A percentile compares a stretch with the other conserved stretches of the same genome.
Evolutionary conservation across 2,113 vertebrate genomes (phyloP).

Genomic region (Catharus bicknelli): DNA sequence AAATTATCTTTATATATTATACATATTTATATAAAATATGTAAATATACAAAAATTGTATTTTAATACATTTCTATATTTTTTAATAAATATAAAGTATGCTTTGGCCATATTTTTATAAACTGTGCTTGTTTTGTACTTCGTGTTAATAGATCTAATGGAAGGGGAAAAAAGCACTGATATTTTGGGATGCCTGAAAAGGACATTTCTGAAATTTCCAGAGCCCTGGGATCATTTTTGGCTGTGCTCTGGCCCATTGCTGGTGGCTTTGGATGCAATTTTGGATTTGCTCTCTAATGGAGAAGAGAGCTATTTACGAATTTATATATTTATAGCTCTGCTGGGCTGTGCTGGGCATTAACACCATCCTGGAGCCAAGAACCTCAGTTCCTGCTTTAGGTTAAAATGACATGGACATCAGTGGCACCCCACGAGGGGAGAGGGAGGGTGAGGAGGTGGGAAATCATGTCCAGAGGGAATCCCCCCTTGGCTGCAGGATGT

Average conservation of each 20-base stretch:
- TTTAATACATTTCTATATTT: too few species aligned
- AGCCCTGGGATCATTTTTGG: not conserved
- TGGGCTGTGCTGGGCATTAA: not conserved
- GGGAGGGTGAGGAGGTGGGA: not conserved
- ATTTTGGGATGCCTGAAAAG: not conserved
- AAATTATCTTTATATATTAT: too few species aligned
- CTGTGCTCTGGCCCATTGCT: fast-evolving
- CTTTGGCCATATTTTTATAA: not conserved
- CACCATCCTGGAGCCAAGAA: not conserved
- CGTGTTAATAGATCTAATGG: not conserved
- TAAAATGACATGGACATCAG: not conserved
- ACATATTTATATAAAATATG: too few species aligned
- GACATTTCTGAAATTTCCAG: fast-evolving
- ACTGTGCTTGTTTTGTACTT: not conserved
- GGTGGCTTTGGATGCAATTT: not conserved
- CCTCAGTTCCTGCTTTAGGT: not conserved
- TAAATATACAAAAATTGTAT: too few species aligned
- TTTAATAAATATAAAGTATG: too few species aligned
- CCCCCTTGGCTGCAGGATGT: not conserved
- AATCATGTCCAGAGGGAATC: fast-evolving
- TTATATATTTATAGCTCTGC: not conserved
- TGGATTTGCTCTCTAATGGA: not conserved
- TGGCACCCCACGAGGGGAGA: not conserved
- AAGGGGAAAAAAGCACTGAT: not conserved
- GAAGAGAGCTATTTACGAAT: not conserved